Evolutionary conservation across 1,140 invertebrate species (phyloP), one percentile per base, ranked within the genome.

Genomic region (Nylanderia fulva): DNA sequence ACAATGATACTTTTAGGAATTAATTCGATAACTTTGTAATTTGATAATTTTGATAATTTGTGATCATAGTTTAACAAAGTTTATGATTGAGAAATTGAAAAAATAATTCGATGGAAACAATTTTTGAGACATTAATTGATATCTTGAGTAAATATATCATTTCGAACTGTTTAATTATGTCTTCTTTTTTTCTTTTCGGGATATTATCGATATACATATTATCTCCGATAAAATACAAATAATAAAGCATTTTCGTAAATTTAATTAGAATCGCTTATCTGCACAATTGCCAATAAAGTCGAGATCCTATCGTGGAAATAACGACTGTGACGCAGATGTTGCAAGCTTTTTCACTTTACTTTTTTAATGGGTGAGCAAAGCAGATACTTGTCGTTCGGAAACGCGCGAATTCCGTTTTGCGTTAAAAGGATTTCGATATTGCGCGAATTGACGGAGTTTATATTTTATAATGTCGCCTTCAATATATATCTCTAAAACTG

Each of bases 251-350:
- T 88, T 89, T 85, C 27, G 29, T 36, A 60, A 24, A 54, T 88
- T 88, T 56, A 84, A 89, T 89, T 86, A 89, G 54, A 88, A 72
- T 42, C 8, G 15, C 54, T 42, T 58, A 42, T 66, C 48, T 72
- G 33, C 71, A 5, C 27, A 79, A 63, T 85, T 71, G 21, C 77
- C 72, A 77, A 84, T 88, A 88, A 88, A 77, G 39, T 60, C 60
- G 54, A 36, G 21, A 88, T 88, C 72, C 61, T 24, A 68, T 4
- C 33, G 61, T 60, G 15, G 39, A 61, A 36, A 76, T 88, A 86
- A 88, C 86, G 77, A 86, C 69, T 36, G 71, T 39, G 24, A 42
- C 56, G 39, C 84, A 84, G 84, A 84, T 89, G 86, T 66, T 85
- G 66, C 60, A 86, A 89, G 86, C 88, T 89, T 89, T 84, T 87